These are phyloP conservation scores for Apamea crenata DNA, from an alignment of 2,888 invertebrate species.

Conservation along the genomic window DNA sequence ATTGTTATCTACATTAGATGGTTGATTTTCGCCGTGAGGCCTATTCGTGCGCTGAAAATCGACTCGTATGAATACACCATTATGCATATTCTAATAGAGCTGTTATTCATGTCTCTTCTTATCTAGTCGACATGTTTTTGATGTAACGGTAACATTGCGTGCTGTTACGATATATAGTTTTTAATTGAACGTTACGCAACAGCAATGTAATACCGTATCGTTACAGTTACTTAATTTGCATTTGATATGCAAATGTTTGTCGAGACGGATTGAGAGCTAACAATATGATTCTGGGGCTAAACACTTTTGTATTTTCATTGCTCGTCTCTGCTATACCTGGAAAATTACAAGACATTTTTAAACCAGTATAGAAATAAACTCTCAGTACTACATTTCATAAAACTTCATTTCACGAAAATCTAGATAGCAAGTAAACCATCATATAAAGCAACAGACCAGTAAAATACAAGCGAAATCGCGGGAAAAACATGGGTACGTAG, in stretches of 20 bases:
- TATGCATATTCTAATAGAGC: slow-evolving; percentile 67
- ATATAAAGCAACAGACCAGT: not conserved
- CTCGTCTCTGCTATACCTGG: not conserved
- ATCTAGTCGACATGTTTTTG: slow-evolving; percentile 73
- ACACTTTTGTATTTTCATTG: not conserved
- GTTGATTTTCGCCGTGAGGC: not conserved
- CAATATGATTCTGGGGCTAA: not conserved
- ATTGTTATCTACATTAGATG: not conserved
- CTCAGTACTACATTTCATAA: not conserved
- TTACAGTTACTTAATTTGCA: slow-evolving; percentile 55
- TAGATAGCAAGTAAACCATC: not conserved
- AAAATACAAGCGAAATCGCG: slow-evolving; percentile 26
- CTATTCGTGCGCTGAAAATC: not conserved
- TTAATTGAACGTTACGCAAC: slow-evolving; percentile 75
- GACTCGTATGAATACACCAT: slow-evolving; percentile 20
- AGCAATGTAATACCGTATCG: slow-evolving; percentile 66
- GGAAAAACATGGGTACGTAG: not conserved
- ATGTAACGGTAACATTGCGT: slow-evolving; percentile 76
- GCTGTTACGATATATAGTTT: slow-evolving; percentile 70
- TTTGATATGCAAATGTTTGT: slow-evolving; percentile 59
- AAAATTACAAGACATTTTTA: not conserved
- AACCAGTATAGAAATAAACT: not conserved
- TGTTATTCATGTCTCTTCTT: slow-evolving; percentile 72
- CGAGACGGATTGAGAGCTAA: slow-evolving; percentile 11
- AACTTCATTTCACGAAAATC: not conserved